Base-by-base conservation (phyloP, 64 coral and sea anemone genomes). In the Actinia equina region DNA sequence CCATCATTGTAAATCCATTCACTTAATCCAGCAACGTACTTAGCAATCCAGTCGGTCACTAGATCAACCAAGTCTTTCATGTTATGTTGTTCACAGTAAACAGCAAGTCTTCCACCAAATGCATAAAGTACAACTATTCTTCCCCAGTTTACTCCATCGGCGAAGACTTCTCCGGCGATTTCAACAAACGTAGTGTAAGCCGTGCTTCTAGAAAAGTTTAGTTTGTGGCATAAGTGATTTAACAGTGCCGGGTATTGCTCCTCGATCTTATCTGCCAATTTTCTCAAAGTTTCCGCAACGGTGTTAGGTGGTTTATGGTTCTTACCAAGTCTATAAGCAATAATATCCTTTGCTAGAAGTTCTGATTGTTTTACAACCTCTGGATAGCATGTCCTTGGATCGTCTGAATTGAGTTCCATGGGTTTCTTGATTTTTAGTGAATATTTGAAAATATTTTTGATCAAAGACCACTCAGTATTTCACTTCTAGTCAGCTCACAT, bases 221-320 rank as follows among this genome's bases (percentile, higher is more conserved):
- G 58, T 91, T 99, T 99, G 44, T 86, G 80, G 70, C 97, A 99
- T 69, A 99, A 92, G 85, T 99, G 91, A 77, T 89, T 94, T 44
- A 99, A 59, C 11, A 99, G 86, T 41, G 55, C 84, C 10, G 97
- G 97, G 65, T 99, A 93, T 43, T 94, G 90, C 30, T 89, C 82
- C 87, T 99, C 97, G 42, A 99, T 99, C 79, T 99, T 89, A 71
- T 99, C 97, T 17, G 97, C 93, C n/a, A 99, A 90, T 93, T 90
- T 99, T 45, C 97, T 93, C 17, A 99, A 85, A n/a, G 97, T 99
- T 60, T 77, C 82, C 30, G 97, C 97, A 59, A 87, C 92, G n/a
- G 86, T 44, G 84, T 89, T 95, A 37, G 84, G 81, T 51, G 93
- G 97, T 67, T 87, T 90, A 16, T 86, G 84, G 45, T 81, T 88